Evolutionary conservation across 1,140 invertebrate species (phyloP).

Genomic region (Aphaenogaster floridana): DNA sequence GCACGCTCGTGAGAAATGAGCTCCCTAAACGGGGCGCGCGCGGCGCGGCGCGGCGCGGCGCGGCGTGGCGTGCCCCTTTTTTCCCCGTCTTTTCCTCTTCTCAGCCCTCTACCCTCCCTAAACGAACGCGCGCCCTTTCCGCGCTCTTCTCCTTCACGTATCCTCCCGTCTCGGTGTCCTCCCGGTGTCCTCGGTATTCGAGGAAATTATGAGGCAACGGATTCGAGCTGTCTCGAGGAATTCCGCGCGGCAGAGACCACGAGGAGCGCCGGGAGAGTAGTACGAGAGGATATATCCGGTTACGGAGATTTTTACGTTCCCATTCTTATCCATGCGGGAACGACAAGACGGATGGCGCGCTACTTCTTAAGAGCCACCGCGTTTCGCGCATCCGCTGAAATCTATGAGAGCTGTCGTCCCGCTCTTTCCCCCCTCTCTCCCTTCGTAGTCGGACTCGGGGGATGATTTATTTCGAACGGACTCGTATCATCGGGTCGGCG

Average conservation of each 20-base stretch:
- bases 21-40: conserved; percentile 65
- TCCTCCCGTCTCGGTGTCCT: conserved; percentile 5
- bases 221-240: conserved; percentile 62
- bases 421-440: not conserved
- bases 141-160: not conserved
- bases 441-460: not conserved
- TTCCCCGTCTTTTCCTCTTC: not conserved
- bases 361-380: conserved; percentile 64
- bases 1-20: conserved; percentile 70
- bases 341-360: conserved; percentile 67
- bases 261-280: not conserved
- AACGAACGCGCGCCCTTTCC: conserved; percentile 1
- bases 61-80: conserved; percentile 23
- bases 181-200: conserved; percentile 21
- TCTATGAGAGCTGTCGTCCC: conserved; percentile 51
- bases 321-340: conserved; percentile 65
- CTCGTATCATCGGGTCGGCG: conserved; percentile 52
- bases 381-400: conserved; percentile 47
- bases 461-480: conserved; percentile 61
- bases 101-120: not conserved
- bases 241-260: conserved; percentile 23
- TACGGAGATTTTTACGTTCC: conserved; percentile 61
- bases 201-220: conserved; percentile 67
- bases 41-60: not conserved
- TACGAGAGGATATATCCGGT: conserved; percentile 49